These are phyloP conservation scores for Parnassius orleans DNA, from an alignment of 2,888 invertebrate species.

Conservation along the genomic window DNA sequence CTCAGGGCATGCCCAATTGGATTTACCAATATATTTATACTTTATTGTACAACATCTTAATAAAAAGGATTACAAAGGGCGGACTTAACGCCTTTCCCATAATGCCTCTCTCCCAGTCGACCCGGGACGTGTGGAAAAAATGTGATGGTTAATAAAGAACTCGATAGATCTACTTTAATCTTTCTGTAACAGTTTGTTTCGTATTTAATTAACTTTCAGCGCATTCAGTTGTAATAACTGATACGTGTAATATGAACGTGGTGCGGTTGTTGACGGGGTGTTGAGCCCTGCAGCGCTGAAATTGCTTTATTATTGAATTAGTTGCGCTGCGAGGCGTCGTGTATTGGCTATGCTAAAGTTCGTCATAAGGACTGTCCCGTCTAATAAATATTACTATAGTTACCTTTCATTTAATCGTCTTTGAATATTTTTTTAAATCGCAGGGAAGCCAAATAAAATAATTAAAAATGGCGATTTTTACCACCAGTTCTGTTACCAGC, in stretches of 20 bases:
- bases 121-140: not conserved
- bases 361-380: constrained; percentile 3
- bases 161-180: not conserved
- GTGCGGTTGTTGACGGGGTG: constrained; percentile 18
- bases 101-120: too few relatives aligned
- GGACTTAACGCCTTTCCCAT: too few relatives aligned
- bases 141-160: not conserved
- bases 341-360: constrained; percentile 21
- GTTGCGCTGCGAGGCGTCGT: constrained; percentile 35
- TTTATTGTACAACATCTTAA: too few relatives aligned
- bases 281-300: constrained; percentile 35
- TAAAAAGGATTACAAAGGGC: too few relatives aligned
- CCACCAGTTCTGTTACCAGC: not conserved
- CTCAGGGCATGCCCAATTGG: too few relatives aligned
- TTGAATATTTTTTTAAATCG: too few relatives aligned
- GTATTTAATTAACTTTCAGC: constrained; percentile 23
- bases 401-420: too few relatives aligned
- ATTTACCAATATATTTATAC: too few relatives aligned
- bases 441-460: not conserved
- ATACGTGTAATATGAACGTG: constrained; percentile 13
- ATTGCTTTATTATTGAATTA: constrained; percentile 74
- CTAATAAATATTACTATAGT: not conserved
- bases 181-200: constrained; percentile 11
- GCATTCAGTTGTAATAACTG: constrained; percentile 15
- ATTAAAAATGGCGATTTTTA: not conserved